phyloP scores from a whole-genome alignment of 2,797 vertebrate species.

The Hippocampus kuda region DNA sequence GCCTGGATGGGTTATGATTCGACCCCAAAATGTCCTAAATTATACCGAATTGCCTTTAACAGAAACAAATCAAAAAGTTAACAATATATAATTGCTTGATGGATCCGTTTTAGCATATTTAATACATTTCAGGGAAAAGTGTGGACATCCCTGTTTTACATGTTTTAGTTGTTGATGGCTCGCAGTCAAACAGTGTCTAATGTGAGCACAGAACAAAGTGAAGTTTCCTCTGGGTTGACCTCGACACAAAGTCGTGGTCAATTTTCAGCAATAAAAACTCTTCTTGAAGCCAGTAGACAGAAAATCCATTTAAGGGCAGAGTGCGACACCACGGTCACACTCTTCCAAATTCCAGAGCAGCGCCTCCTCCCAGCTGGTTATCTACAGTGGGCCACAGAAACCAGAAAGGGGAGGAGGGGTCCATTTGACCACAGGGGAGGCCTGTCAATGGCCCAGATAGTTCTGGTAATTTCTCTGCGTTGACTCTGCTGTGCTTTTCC shows the following conservation, averaged over 20 bases:
- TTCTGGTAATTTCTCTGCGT: conserved; percentile 67
- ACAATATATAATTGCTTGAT: neutral
- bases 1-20: no score
- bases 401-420: conserved; percentile 19
- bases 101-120: neutral
- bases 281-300: conserved; percentile 7
- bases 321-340: conserved; percentile 28
- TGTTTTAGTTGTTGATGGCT: neutral
- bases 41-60: neutral
- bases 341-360: conserved; percentile 34
- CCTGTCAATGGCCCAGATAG: conserved; percentile 72
- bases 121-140: neutral
- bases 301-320: conserved; percentile 26
- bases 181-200: no score
- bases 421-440: conserved; percentile 69
- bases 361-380: conserved; percentile 52
- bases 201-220: neutral
- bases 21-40: no score
- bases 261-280: conserved; percentile 6
- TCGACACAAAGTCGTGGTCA: conserved; percentile 6
- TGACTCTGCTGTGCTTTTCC: conserved; percentile 55
- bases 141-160: neutral
- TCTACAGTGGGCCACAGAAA: conserved; percentile 40
- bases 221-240: conserved; percentile 6
- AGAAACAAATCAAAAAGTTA: neutral